Evolutionary conservation across 2,888 invertebrate genomes (phyloP).

Genomic region (Megaustenia siamemsis): DNA sequence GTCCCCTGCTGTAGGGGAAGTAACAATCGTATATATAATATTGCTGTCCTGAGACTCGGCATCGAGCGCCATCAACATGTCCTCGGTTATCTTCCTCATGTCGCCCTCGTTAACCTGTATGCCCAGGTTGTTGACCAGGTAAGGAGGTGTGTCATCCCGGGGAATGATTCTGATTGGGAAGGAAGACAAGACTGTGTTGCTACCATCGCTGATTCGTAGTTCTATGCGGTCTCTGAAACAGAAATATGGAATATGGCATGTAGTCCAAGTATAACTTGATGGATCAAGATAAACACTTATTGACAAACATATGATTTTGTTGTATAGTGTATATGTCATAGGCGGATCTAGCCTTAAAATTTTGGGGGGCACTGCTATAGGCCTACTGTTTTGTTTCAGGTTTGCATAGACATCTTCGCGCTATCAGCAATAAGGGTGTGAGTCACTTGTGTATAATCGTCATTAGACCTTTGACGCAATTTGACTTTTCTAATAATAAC

Average conservation of each 20-base stretch:
- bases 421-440: too few species aligned
- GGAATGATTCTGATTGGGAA: constrained; percentile 78
- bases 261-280: neutral
- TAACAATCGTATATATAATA: constrained; percentile 74
- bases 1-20: constrained; percentile 75
- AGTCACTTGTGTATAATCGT: too few species aligned
- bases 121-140: constrained; percentile 76
- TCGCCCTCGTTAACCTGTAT: constrained; percentile 77
- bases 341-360: too few species aligned
- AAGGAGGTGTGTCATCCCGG: constrained; percentile 78
- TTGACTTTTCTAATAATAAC: too few species aligned
- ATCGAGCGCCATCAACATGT: constrained; percentile 76
- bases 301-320: too few species aligned
- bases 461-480: too few species aligned
- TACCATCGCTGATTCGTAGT: constrained; percentile 76
- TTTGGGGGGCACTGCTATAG: too few species aligned
- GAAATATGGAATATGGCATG: neutral
- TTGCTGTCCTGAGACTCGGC: constrained; percentile 76
- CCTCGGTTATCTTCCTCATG: constrained; percentile 70
- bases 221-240: constrained; percentile 71
- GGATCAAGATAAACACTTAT: too few species aligned
- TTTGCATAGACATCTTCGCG: too few species aligned
- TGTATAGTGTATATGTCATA: too few species aligned
- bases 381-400: too few species aligned
- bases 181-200: constrained; percentile 73